A percentile compares a stretch with the other conserved stretches of the same genome.
Conservation (phyloP, 2,113 vertebrate species). For the Galemys pyrenaicus region DNA sequence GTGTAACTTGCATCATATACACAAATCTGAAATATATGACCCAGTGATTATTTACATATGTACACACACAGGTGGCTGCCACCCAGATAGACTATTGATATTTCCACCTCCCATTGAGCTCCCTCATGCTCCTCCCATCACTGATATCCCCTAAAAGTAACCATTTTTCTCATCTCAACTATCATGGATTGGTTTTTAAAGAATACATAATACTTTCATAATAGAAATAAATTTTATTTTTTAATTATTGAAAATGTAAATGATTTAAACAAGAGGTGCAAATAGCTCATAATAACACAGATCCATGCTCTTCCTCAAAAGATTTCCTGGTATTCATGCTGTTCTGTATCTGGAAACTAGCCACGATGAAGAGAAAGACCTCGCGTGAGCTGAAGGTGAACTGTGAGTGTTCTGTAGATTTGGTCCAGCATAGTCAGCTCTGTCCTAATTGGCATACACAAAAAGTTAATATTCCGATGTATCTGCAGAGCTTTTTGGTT, state of each 20-base stretch:
- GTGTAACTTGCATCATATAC: not conserved
- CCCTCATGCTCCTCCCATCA: not conserved
- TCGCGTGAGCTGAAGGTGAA: not conserved
- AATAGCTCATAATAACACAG: not conserved
- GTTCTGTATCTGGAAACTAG: not conserved
- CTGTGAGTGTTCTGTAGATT: not conserved
- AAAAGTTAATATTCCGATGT: constrained; percentile 43
- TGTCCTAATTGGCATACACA: not conserved
- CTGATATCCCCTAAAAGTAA: not conserved
- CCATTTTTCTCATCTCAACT: not conserved
- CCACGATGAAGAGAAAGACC: not conserved
- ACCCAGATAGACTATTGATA: not conserved
- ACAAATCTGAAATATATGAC: not conserved
- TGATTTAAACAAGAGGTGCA: not conserved
- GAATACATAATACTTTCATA: not conserved
- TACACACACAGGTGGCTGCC: not conserved
- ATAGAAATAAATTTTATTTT: not conserved
- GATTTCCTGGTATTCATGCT: not conserved
- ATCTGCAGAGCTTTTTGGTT: constrained; percentile 24
- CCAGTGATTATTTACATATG: not conserved
- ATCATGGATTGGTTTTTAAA: not conserved
- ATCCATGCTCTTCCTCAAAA: not conserved
- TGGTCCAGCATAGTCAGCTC: constrained; percentile 1
- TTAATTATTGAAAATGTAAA: not conserved
- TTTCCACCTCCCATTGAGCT: not conserved